Base-by-base conservation (phyloP, 1,140 invertebrate species). In the Mesaphorura yosii region DNA sequence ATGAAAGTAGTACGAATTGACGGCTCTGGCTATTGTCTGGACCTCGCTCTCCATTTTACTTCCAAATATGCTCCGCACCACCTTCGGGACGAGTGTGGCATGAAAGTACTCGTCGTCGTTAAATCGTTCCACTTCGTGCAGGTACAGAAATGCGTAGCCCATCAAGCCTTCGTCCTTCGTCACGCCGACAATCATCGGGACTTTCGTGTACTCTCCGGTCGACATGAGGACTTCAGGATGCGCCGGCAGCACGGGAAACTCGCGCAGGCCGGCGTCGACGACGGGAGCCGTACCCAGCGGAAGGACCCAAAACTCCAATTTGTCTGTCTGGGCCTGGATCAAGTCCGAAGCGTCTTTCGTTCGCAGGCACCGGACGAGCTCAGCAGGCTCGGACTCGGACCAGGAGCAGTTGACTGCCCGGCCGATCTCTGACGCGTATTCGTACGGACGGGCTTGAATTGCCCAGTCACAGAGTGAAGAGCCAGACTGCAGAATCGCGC, bases 381-480 rank as follows among this genome's bases (percentile, higher is more conserved):
- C 19, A n/a, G n/a, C n/a, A n/a, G n/a, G n/a, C 10, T 40, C 25
- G 0, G 27, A n/a, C 26, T 34, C 39, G 14, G 44, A 40, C 0
- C 10, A 3, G 1, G 37, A 7, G 41, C 47, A 48, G 2, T 37
- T 1, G 15, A 20, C 22, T 12, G 19, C 14, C 12, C 15, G 19
- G 2, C 25, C 23, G n/a, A 49, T 34, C 37, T 12, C 26, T 22
- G 25, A 22, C 25, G 25, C 46, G 5, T 25, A 20, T 28, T 39
- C 34, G 1, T 14, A 15, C 22, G 39, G 50, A 53, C 28, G 39
- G 27, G 42, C 44, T 27, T 26, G 25, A 1, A 45, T 34, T 34
- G 58, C 29, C 58, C 54, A 57, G 28, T 60, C 58, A 41, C 56
- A 58, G 4, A 58, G 46, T 19, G 50, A 46, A 23, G 39, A 44